Percentiles rank a stretch among this genome's conserved stretches.
Conservation (phyloP, 2,797 vertebrate genomes). For the Vespertilio murinus region DNA sequence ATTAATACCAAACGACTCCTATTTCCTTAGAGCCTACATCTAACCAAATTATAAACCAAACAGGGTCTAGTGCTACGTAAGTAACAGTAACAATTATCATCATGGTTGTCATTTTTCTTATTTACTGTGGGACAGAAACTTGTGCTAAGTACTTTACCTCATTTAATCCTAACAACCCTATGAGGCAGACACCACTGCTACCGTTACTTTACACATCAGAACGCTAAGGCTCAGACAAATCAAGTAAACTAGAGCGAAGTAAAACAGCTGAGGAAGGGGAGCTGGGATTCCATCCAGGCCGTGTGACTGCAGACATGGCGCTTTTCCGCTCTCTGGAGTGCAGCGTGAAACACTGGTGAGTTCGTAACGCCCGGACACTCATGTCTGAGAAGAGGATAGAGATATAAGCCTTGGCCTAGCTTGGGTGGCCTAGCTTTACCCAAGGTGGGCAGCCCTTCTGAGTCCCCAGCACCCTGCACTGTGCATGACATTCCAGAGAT, state of each 20-base stretch:
- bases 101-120: not conserved
- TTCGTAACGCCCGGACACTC: not conserved
- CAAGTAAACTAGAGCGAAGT: not conserved
- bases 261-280: not conserved
- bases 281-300: not conserved
- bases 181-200: not conserved
- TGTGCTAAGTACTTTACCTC: not conserved
- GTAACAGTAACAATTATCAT: not conserved
- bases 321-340: not conserved
- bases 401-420: not conserved
- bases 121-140: not conserved
- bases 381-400: not conserved
- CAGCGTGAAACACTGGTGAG: not conserved
- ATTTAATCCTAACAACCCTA: not conserved
- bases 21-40: not conserved
- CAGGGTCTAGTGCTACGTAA: not conserved
- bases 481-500: not conserved
- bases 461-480: not conserved
- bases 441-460: not conserved
- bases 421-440: not conserved
- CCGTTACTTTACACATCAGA: not conserved
- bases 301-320: not conserved
- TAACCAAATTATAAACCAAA: constrained; percentile 2
- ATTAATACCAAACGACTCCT: constrained; percentile 5
- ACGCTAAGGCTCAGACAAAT: not conserved